A percentile compares a stretch with the other conserved stretches of the same genome.
Conservation (phyloP, 2,888 invertebrate genomes). For the Gonocerus acuteangulatus region DNA sequence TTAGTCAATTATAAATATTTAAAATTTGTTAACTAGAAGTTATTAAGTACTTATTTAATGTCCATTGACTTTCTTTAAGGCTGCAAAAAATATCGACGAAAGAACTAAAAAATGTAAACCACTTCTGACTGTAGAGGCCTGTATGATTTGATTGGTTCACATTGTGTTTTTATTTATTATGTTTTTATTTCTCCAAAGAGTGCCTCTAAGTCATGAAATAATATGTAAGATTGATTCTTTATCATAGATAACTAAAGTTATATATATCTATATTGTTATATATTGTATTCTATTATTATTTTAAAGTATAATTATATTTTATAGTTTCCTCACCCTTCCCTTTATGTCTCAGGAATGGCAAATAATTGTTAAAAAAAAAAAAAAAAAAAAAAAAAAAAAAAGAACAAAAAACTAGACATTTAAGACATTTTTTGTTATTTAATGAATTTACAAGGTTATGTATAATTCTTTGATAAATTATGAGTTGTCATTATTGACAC, state of each 20-base stretch:
- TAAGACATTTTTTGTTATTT: no score
- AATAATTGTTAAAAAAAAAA: no score
- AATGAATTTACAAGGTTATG: no score
- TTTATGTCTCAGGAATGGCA: slow-evolving; percentile 12
- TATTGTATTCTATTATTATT: slow-evolving; percentile 28
- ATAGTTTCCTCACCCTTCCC: slow-evolving; percentile 6
- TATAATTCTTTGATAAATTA: no score
- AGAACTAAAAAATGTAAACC: neutral
- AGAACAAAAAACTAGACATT: no score
- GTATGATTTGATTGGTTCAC: slow-evolving; percentile 16
- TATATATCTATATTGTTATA: slow-evolving; percentile 25
- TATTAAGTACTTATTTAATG: slow-evolving; percentile 11
- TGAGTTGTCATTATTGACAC: no score
- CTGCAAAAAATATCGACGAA: neutral
- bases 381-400: no score
- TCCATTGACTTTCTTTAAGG: slow-evolving; percentile 4
- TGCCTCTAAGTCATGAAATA: slow-evolving; percentile 34
- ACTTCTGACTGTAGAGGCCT: slow-evolving; percentile 22
- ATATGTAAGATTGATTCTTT: slow-evolving; percentile 19
- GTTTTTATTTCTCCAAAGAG: slow-evolving; percentile 29
- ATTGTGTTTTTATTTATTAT: slow-evolving; percentile 24
- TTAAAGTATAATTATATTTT: slow-evolving; percentile 9
- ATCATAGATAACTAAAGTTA: slow-evolving; percentile 14
- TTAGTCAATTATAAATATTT: neutral
- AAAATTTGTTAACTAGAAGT: neutral